These are phyloP conservation scores for Pterobdella sp. DNA, from an alignment of 2,888 invertebrate species.

Conservation along the genomic window DNA sequence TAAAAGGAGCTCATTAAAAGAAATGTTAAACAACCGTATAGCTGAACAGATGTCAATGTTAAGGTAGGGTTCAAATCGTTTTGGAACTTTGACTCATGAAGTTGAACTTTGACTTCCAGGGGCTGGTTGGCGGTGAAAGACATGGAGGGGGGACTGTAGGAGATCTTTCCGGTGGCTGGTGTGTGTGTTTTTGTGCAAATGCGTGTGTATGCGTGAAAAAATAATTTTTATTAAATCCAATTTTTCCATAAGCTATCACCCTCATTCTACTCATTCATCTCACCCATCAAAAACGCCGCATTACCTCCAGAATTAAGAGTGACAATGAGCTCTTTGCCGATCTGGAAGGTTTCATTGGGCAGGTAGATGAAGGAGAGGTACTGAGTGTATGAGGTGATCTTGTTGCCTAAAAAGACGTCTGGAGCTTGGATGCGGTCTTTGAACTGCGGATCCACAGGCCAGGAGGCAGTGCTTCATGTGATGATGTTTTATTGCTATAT, in stretches of 20 bases:
- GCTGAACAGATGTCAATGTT: background rate
- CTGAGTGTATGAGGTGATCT: slow-evolving; percentile 36
- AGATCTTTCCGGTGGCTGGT: slow-evolving; percentile 4
- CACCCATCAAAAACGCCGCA: background rate
- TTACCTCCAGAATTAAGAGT: slow-evolving; percentile 29
- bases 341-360: slow-evolving; percentile 9
- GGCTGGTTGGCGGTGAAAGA: background rate
- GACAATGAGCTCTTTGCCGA: slow-evolving; percentile 20
- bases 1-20: no score
- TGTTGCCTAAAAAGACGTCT: slow-evolving; percentile 35
- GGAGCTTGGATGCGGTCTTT: slow-evolving; percentile 33
- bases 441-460: background rate
- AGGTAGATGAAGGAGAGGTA: slow-evolving; percentile 30
- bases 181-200: background rate
- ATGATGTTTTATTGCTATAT: no score
- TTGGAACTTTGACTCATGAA: background rate
- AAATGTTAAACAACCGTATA: slow-evolving; percentile 14
- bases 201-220: background rate
- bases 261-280: background rate
- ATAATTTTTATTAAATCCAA: background rate
- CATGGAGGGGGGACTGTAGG: slow-evolving; percentile 9
- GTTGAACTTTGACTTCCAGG: background rate
- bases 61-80: background rate
- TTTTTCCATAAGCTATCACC: background rate
- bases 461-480: slow-evolving; percentile 16